Conservation (phyloP, 2,888 invertebrate genomes). For the Drosophila bunnanda region DNA sequence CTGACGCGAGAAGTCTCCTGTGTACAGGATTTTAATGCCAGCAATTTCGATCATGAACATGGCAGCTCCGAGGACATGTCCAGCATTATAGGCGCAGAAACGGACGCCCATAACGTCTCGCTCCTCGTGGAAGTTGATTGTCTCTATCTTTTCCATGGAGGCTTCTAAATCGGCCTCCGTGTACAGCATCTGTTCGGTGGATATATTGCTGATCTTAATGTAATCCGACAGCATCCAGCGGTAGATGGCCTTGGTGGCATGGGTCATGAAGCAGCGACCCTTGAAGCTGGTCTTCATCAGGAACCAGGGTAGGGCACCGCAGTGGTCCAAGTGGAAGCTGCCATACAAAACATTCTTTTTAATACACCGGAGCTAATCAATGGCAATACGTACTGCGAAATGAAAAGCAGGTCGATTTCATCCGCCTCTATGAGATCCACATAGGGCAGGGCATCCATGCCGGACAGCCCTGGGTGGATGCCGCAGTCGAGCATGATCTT, state of each 20-base stretch:
- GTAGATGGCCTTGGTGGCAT: slow-evolving; percentile 99
- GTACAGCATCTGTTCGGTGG: slow-evolving; percentile 98
- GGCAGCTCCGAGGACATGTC: slow-evolving; percentile 99
- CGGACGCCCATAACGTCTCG: slow-evolving; percentile 98
- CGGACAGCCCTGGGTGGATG: slow-evolving; percentile 98
- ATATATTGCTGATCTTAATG: slow-evolving; percentile 99
- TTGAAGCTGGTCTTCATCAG: slow-evolving; percentile 98
- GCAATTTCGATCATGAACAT: slow-evolving; percentile 99
- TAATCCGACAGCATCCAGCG: slow-evolving; percentile 99
- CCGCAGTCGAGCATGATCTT: slow-evolving; percentile 99
- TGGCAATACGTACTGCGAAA: slow-evolving; percentile 91
- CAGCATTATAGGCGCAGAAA: slow-evolving; percentile 99
- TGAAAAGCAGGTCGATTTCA: slow-evolving; percentile 96
- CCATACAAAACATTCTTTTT: slow-evolving; percentile 12
- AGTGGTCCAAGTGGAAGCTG: slow-evolving; percentile 99
- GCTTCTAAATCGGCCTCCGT: slow-evolving; percentile 98
- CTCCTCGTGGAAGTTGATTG: slow-evolving; percentile 98
- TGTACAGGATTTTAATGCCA: slow-evolving; percentile 97
- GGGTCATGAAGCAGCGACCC: slow-evolving; percentile 99
- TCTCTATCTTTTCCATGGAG: slow-evolving; percentile 99
- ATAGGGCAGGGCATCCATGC: slow-evolving; percentile 99
- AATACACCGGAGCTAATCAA: background rate
- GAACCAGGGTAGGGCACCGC: slow-evolving; percentile 99
- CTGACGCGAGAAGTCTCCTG: slow-evolving; percentile 99
- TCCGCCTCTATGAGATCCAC: slow-evolving; percentile 99